Percentiles rank a stretch among this genome's conserved stretches.
phyloP scores from a whole-genome alignment of 2,113 vertebrate species.

The Scytalopus superciliaris region DNA sequence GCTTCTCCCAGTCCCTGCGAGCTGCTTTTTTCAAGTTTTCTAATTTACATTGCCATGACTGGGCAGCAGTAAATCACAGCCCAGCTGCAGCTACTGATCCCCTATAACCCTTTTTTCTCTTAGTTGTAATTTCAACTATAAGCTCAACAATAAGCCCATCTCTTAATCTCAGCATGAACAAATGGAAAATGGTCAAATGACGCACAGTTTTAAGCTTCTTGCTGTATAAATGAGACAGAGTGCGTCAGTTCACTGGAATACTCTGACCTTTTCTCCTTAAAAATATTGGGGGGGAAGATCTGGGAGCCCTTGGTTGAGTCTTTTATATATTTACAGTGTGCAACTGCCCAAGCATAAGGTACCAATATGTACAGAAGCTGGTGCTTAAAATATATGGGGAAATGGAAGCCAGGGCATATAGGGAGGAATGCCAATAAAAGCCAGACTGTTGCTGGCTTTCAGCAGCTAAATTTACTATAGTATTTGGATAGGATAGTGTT shows the following conservation, averaged over 20 bases:
- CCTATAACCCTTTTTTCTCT: conserved; percentile 40
- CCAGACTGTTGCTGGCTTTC: background rate
- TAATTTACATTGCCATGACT: background rate
- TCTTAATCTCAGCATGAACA: conserved; percentile 72
- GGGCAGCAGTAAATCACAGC: conserved; percentile 52
- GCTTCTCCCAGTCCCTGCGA: background rate
- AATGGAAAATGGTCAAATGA: conserved; percentile 76
- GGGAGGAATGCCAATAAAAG: conserved; percentile 29
- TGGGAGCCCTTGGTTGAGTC: conserved; percentile 37
- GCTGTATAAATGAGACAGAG: conserved; percentile 68
- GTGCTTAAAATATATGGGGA: conserved; percentile 1
- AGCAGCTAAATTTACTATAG: background rate
- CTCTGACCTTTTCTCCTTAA: conserved; percentile 75
- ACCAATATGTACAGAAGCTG: conserved; percentile 33
- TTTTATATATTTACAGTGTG: conserved; percentile 53
- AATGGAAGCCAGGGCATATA: conserved; percentile 10
- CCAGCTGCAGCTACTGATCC: conserved; percentile 53
- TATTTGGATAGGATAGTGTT: background rate
- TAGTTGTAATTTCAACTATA: conserved; percentile 71
- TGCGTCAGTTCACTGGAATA: conserved; percentile 73
- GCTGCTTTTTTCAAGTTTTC: conserved; percentile 44
- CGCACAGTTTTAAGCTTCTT: conserved; percentile 68
- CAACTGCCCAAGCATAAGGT: conserved; percentile 50
- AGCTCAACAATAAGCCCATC: conserved; percentile 69
- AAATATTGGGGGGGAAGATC: conserved; percentile 30